Percentiles rank a stretch among this genome's conserved stretches.
These are phyloP conservation scores for Ericerus pela DNA, from an alignment of 1,140 invertebrate species.

Conservation along the genomic window DNA sequence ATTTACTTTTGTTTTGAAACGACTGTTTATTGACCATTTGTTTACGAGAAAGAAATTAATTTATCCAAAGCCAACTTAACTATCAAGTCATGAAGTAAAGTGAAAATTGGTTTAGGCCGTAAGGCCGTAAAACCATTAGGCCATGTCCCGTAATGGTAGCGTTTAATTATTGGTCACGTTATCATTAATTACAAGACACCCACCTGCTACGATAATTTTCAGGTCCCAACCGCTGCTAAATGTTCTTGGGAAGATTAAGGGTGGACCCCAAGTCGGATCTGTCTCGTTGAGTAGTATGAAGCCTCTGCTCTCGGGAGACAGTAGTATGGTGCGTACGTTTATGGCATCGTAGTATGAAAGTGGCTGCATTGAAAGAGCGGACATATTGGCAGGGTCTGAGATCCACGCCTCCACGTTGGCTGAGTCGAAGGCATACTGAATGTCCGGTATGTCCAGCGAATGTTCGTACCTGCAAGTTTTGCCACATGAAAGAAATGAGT, in stretches of 20 bases:
- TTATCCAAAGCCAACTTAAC: no score
- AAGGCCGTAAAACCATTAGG: no score
- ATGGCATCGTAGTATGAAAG: constrained; percentile 24
- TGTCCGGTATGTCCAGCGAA: constrained; percentile 37
- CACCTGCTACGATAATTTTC: constrained; percentile 21
- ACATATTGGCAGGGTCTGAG: constrained; percentile 28
- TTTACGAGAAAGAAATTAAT: no score
- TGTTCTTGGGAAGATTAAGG: constrained; percentile 44
- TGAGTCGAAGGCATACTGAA: constrained; percentile 46
- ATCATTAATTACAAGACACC: no score
- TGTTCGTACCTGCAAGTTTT: constrained; percentile 17
- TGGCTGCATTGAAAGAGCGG: constrained; percentile 23
- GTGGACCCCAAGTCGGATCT: constrained; percentile 39
- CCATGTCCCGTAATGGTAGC: no score
- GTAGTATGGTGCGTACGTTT: constrained; percentile 30
- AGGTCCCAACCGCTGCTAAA: constrained; percentile 21
- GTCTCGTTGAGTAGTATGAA: constrained; percentile 31
- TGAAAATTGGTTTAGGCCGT: no score
- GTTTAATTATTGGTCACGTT: no score
- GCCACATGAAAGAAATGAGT: neutral
- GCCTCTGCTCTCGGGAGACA: constrained; percentile 37
- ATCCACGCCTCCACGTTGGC: constrained; percentile 27
- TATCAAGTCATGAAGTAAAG: no score
- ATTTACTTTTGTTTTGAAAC: no score
- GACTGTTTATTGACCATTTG: no score